Evolutionary conservation across 1,140 invertebrate genomes (phyloP).

Genomic region (Oncopeltus fasciatus): DNA sequence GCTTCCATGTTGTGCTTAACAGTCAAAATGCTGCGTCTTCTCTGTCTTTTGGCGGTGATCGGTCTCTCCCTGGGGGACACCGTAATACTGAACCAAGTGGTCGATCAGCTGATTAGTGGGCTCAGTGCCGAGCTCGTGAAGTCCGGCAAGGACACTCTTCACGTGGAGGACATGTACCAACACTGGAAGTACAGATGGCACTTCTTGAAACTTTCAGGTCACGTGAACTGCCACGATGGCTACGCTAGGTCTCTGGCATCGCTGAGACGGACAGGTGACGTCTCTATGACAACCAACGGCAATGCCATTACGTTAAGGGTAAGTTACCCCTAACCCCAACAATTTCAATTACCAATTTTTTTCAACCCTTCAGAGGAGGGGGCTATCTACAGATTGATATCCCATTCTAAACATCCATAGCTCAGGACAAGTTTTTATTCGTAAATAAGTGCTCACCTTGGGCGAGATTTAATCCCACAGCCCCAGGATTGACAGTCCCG

Average conservation of each 20-base stretch:
- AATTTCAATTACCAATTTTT: too few relatives aligned
- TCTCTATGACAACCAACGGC: conserved; percentile 10
- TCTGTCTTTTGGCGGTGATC: neutral
- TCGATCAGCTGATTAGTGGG: neutral
- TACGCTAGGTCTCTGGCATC: neutral
- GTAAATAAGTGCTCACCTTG: too few relatives aligned
- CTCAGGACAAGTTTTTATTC: too few relatives aligned
- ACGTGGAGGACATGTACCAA: neutral
- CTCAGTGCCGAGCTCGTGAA: neutral
- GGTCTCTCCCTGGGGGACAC: neutral
- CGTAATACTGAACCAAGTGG: neutral
- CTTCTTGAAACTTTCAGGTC: conserved; percentile 10
- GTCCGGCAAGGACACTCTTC: too few relatives aligned
- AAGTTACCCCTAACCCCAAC: too few relatives aligned
- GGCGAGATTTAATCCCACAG: too few relatives aligned
- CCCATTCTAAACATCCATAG: too few relatives aligned
- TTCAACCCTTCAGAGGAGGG: too few relatives aligned
- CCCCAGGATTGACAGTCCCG: too few relatives aligned
- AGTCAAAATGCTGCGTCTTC: neutral
- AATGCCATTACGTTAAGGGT: neutral
- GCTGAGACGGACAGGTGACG: conserved; percentile 4
- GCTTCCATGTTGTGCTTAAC: too few relatives aligned
- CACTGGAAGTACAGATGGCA: neutral
- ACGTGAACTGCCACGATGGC: conserved; percentile 10
- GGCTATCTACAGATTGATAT: too few relatives aligned